These are phyloP conservation scores for Sandelia bainsii DNA, from an alignment of 2,797 vertebrate genomes.

Conservation along the genomic window DNA sequence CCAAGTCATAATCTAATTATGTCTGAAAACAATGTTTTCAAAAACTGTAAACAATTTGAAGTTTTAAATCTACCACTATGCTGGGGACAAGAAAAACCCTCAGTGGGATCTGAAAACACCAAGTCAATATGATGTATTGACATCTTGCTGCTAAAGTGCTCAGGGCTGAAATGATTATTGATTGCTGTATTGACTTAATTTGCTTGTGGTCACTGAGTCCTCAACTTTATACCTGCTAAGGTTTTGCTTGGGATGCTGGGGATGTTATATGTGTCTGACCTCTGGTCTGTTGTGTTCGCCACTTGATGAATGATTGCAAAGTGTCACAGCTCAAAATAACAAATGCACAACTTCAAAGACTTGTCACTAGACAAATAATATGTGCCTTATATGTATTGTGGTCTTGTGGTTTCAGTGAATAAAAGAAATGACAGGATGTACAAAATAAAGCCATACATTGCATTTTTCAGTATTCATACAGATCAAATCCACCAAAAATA, in stretches of 20 bases:
- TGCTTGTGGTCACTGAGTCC: not conserved
- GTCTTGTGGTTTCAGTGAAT: no score
- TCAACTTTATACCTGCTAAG: constrained; percentile 11
- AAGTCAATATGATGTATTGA: constrained; percentile 11
- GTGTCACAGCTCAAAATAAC: not conserved
- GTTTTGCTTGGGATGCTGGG: not conserved
- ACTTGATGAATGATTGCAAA: not conserved
- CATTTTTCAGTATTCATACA: no score
- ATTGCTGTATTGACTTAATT: constrained; percentile 10
- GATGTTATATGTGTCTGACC: not conserved
- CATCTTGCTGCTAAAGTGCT: constrained; percentile 13
- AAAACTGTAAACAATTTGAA: no score
- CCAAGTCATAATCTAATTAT: no score
- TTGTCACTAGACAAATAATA: no score
- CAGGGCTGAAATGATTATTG: constrained; percentile 12
- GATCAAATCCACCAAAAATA: no score
- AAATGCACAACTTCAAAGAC: not conserved
- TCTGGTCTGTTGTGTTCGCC: not conserved
- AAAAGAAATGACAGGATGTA: no score
- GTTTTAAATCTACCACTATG: no score
- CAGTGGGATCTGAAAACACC: constrained; percentile 11
- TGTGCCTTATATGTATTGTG: no score
- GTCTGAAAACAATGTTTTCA: no score
- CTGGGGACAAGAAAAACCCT: constrained; percentile 22
- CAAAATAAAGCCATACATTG: no score